A percentile compares a stretch with the other conserved stretches of the same genome.
Conservation (phyloP, 2,888 invertebrate genomes). For the Drosophila macrospina region DNA sequence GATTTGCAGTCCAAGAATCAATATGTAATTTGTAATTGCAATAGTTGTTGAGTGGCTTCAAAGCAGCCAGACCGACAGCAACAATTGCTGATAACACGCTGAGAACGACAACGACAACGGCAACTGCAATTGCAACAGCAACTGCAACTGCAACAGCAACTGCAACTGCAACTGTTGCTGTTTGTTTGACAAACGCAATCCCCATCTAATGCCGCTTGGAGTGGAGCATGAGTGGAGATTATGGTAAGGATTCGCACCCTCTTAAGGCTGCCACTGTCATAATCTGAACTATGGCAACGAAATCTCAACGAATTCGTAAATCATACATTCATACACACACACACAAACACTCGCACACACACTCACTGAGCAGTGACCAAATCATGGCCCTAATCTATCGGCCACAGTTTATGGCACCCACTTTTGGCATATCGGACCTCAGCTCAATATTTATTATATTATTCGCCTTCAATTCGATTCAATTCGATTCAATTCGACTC, state of each 20-base stretch:
- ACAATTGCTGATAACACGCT: conserved; percentile 49
- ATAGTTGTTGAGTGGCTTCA: conserved; percentile 57
- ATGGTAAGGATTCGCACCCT: conserved; percentile 36
- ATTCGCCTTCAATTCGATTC: conserved; percentile 11
- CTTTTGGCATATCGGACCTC: conserved; percentile 66
- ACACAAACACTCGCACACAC: conserved; percentile 14
- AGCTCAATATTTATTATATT: conserved; percentile 67
- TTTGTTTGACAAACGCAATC: conserved; percentile 69
- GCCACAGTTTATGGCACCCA: conserved; percentile 63
- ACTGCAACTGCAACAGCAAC: conserved; percentile 16
- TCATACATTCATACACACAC: conserved; percentile 50
- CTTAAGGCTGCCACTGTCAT: conserved; percentile 27
- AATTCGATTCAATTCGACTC: conserved; percentile 2
- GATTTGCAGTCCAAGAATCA: conserved; percentile 71
- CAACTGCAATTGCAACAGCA: conserved; percentile 32
- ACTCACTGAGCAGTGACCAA: conserved; percentile 56
- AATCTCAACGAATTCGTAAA: conserved; percentile 75
- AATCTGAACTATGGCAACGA: conserved; percentile 20
- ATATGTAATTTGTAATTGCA: conserved; percentile 73
- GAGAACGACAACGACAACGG: conserved; percentile 18
- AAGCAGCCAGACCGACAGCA: conserved; percentile 59
- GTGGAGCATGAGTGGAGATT: conserved; percentile 68
- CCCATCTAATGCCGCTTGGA: conserved; percentile 74
- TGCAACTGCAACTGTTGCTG: conserved; percentile 31
- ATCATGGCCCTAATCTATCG: conserved; percentile 76